Evolutionary conservation across 1,140 invertebrate genomes (phyloP).

Genomic region (Lepidurus couesii): DNA sequence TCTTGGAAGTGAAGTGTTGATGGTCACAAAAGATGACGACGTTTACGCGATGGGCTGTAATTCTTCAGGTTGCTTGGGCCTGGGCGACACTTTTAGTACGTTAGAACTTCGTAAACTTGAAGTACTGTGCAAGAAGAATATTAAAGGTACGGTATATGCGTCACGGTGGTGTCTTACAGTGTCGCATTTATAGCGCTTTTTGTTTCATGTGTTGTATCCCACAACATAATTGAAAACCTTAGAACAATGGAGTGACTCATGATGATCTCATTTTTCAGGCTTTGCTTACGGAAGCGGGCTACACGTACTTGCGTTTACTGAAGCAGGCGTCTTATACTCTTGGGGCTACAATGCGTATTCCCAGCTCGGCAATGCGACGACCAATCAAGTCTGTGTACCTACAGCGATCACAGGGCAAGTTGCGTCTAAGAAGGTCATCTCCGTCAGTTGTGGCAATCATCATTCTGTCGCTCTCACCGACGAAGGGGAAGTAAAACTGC

Average conservation of each 20-base stretch:
- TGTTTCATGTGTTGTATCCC: neutral
- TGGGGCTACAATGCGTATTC: slow-evolving; percentile 64
- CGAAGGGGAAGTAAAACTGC: slow-evolving; percentile 52
- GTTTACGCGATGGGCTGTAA: slow-evolving; percentile 59
- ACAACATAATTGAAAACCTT: neutral
- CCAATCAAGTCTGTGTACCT: slow-evolving; percentile 52
- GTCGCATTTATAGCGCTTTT: neutral
- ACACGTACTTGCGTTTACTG: slow-evolving; percentile 58
- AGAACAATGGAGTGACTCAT: slow-evolving; percentile 16
- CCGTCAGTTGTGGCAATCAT: slow-evolving; percentile 58
- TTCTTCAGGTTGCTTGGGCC: slow-evolving; percentile 55
- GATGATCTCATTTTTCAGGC: slow-evolving; percentile 40
- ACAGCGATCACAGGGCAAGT: slow-evolving; percentile 48
- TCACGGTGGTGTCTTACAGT: neutral
- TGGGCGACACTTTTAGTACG: slow-evolving; percentile 53
- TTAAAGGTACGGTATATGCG: slow-evolving; percentile 44
- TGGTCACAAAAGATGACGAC: slow-evolving; percentile 57
- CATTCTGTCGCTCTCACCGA: slow-evolving; percentile 56
- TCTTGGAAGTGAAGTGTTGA: slow-evolving; percentile 59
- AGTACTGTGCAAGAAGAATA: slow-evolving; percentile 53
- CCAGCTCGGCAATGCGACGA: slow-evolving; percentile 56
- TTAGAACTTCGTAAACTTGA: slow-evolving; percentile 56
- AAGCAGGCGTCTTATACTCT: slow-evolving; percentile 55
- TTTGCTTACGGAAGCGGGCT: slow-evolving; percentile 61
- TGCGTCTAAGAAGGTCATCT: slow-evolving; percentile 50